Percentiles rank a stretch among this genome's conserved stretches.
Conservation (phyloP, 2,888 invertebrate genomes). For the Himalopsyche anomala region DNA sequence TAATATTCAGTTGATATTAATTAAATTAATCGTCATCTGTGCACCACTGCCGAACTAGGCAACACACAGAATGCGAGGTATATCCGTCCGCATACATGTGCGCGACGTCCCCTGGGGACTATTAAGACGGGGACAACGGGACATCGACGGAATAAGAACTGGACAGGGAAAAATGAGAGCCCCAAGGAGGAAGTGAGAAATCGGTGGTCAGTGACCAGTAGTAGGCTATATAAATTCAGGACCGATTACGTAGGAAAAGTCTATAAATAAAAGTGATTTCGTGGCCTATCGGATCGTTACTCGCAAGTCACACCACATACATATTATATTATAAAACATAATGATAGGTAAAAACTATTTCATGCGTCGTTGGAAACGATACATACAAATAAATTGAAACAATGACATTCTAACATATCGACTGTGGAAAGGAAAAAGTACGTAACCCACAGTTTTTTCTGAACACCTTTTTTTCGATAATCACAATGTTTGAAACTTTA, state of each 20-base stretch:
- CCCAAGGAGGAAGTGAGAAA: constrained; percentile 43
- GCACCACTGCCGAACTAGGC: background rate
- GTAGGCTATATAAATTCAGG: constrained; percentile 31
- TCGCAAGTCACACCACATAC: background rate
- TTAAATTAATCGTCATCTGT: background rate
- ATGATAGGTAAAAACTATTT: too few relatives aligned
- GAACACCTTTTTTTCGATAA: too few relatives aligned
- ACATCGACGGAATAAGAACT: constrained; percentile 42
- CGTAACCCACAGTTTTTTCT: too few relatives aligned
- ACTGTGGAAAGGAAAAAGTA: too few relatives aligned
- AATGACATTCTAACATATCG: too few relatives aligned
- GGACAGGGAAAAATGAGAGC: constrained; percentile 42
- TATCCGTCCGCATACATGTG: background rate
- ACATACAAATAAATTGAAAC: too few relatives aligned
- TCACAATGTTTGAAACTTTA: too few relatives aligned
- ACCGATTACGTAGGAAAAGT: constrained; percentile 8
- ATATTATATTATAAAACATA: too few relatives aligned
- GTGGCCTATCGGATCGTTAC: background rate
- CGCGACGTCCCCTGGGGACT: constrained; percentile 37
- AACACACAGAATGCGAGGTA: constrained; percentile 18
- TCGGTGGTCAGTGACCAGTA: background rate
- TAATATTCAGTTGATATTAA: too few relatives aligned
- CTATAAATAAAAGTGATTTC: constrained; percentile 30
- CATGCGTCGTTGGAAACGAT: too few relatives aligned
- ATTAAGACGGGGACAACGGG: constrained; percentile 40